These are phyloP conservation scores for Pseudeuparius sepicola DNA, from an alignment of 2,888 invertebrate species.

Conservation along the genomic window DNA sequence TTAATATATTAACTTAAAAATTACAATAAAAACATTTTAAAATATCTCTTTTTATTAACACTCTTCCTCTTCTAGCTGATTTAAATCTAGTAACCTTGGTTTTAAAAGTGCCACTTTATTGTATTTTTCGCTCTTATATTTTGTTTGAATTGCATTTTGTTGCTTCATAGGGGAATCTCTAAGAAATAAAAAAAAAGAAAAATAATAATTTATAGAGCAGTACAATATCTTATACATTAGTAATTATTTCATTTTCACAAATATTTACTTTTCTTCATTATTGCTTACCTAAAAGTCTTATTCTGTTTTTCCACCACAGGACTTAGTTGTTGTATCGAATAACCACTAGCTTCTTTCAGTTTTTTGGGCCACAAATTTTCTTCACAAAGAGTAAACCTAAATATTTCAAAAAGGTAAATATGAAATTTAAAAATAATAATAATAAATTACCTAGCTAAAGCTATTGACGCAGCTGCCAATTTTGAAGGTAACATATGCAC, in stretches of 20 bases:
- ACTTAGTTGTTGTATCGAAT: slow-evolving; percentile 41
- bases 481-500: slow-evolving; percentile 33
- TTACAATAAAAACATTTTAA: too few relatives aligned
- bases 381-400: slow-evolving; percentile 26
- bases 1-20: too few relatives aligned
- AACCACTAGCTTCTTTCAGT: slow-evolving; percentile 40
- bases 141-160: slow-evolving; percentile 46
- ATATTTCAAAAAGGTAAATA: slow-evolving; percentile 1
- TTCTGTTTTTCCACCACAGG: slow-evolving; percentile 43
- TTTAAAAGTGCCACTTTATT: slow-evolving; percentile 29
- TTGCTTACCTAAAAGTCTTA: slow-evolving; percentile 41
- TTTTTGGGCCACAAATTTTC: slow-evolving; percentile 36
- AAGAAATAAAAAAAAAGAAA: too few relatives aligned
- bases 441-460: slow-evolving; percentile 29
- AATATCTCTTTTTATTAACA: too few relatives aligned
- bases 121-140: slow-evolving; percentile 40
- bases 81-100: slow-evolving; percentile 25
- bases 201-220: too few relatives aligned
- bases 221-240: too few relatives aligned
- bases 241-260: too few relatives aligned
- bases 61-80: slow-evolving; percentile 18
- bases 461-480: slow-evolving; percentile 34
- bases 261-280: slow-evolving; percentile 37
- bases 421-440: not conserved
- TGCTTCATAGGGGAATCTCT: too few relatives aligned